phyloP scores from a whole-genome alignment of 2,888 invertebrate species.

The Linyphia triangularis region DNA sequence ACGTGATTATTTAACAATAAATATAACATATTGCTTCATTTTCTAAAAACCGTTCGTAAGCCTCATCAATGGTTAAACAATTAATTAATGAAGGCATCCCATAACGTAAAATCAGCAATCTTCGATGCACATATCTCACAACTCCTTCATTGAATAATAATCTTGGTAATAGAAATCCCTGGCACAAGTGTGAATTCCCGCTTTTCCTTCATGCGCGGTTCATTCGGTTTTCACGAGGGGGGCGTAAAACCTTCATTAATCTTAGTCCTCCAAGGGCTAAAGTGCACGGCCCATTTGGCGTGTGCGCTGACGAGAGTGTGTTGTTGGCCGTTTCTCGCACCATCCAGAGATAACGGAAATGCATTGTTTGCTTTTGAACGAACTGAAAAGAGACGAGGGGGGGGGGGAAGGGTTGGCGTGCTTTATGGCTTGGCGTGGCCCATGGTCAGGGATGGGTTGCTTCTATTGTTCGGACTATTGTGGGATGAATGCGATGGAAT shows the following conservation, averaged over 20 bases:
- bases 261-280: constrained; percentile 34
- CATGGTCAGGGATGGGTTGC: neutral
- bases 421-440: constrained; percentile 19
- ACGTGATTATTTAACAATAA: too few relatives aligned
- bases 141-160: neutral
- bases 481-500: neutral
- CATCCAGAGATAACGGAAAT: constrained; percentile 53
- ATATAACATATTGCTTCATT: too few relatives aligned
- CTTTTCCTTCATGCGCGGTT: neutral
- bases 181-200: neutral
- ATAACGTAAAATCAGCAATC: too few relatives aligned
- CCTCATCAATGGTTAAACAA: too few relatives aligned
- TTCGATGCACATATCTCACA: neutral
- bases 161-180: constrained; percentile 8
- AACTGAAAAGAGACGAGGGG: constrained; percentile 1
- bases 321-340: constrained; percentile 13
- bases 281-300: constrained; percentile 4
- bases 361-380: constrained; percentile 62
- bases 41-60: too few relatives aligned
- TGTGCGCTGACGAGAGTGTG: neutral
- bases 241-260: constrained; percentile 39
- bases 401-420: constrained; percentile 4
- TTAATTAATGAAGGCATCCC: too few relatives aligned
- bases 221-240: constrained; percentile 17
- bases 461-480: neutral